Evolutionary conservation across 1,140 invertebrate genomes (phyloP).

Genomic region (Aporrectodea caliginosa): DNA sequence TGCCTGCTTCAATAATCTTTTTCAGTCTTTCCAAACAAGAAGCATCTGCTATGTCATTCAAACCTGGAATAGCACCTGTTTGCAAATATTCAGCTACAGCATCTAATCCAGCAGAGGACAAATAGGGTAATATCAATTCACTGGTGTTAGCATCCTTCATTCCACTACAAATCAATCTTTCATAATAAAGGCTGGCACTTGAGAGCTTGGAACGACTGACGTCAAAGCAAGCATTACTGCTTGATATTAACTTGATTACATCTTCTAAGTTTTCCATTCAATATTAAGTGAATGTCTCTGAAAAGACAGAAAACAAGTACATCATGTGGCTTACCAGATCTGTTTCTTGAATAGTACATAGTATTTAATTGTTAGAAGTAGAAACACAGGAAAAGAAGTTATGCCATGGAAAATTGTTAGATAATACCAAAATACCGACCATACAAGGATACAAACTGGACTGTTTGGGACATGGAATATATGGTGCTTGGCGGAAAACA

Average conservation of each 20-base stretch:
- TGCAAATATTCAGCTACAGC: conserved; percentile 3
- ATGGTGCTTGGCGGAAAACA: too few species aligned
- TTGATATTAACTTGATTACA: conserved; percentile 2
- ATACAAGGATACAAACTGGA: too few species aligned
- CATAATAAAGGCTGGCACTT: conserved; percentile 7
- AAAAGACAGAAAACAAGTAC: too few species aligned
- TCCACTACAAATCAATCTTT: conserved; percentile 8
- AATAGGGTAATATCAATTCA: neutral
- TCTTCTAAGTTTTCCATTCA: neutral
- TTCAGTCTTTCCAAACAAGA: neutral
- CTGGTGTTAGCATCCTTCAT: conserved; percentile 8
- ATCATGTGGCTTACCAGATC: too few species aligned
- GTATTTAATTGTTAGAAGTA: too few species aligned
- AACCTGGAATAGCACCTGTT: neutral
- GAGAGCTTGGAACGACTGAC: neutral
- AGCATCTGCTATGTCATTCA: neutral
- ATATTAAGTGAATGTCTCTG: too few species aligned
- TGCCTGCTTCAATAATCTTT: neutral
- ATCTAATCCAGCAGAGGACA: neutral
- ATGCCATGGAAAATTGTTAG: too few species aligned
- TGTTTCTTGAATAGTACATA: too few species aligned
- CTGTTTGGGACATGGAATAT: too few species aligned
- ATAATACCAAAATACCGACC: too few species aligned
- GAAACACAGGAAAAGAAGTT: too few species aligned
- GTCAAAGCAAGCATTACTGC: neutral